Evolutionary conservation across 2,888 invertebrate species (phyloP), one percentile per base, ranked within the genome.

Genomic region (Nomada ruficornis): DNA sequence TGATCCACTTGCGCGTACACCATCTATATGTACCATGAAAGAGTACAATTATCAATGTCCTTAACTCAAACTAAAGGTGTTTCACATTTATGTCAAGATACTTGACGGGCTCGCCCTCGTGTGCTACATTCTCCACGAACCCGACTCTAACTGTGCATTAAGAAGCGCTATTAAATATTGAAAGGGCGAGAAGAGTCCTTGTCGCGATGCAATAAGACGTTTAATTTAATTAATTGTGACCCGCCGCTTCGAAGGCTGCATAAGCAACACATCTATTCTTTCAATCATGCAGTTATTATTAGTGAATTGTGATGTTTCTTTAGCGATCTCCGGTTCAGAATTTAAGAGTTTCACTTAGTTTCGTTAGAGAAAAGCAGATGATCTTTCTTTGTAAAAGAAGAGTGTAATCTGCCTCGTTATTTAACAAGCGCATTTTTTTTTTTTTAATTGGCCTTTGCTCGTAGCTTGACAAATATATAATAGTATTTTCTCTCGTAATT

Each of bases 221-320:
- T 79, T 63, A 42, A 69, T 10, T 44, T 13, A 36, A 76, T 78
- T 76, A 76, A 76, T 68, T 67, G 65, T 18, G 20, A 47, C 20
- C 44, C 9, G 13, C 57, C 10, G 52, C 13, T 10, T 23, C 5
- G 42, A 63, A 68, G 52, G 29, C 13, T 23, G 23, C n/a, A 52
- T 42, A 18, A 13, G 13, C 15, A 60, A 36, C n/a, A 29, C 20
- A 18, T 13, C 13, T 18, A 7, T 13, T n/a, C 10, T 26, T 47
- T 4, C n/a, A 47, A 50, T 50, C 36, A 47, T 29, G 29, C 10
- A 63, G 47, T 57, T 63, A 70, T 62, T n/a, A 2, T 26, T 13
- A 36, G 4, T 4, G 10, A 13, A 47, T 11, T n/a, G 36, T 10
- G 11, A 15, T 4, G 44, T 29, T 23, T 55, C 15, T 13, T 11